Conservation (phyloP, 2,888 invertebrate genomes). For the Hypomecis punctinalis region DNA sequence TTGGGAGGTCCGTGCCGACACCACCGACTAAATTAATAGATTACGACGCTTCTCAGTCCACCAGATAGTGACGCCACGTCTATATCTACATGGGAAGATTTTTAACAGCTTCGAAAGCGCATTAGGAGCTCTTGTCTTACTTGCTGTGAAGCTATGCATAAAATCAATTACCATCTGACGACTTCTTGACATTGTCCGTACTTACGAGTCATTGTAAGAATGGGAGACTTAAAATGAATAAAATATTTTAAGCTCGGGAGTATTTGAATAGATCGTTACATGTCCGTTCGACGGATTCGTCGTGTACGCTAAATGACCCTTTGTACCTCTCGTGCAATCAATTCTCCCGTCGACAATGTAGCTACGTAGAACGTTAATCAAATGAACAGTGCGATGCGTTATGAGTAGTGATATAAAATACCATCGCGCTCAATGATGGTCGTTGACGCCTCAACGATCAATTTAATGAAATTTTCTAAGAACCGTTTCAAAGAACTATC, state of each 20-base stretch:
- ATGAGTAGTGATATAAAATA: conserved; percentile 28
- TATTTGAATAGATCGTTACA: conserved; percentile 74
- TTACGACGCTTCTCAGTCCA: conserved; percentile 51
- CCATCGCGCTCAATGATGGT: conserved; percentile 27
- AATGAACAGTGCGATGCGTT: conserved; percentile 26
- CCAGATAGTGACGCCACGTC: conserved; percentile 51
- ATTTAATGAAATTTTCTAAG: conserved; percentile 31
- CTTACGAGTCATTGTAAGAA: conserved; percentile 48
- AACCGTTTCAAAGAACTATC: conserved; percentile 22
- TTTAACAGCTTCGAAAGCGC: conserved; percentile 36
- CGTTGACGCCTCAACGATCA: conserved; percentile 32
- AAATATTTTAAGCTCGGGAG: conserved; percentile 61
- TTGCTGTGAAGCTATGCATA: conserved; percentile 46
- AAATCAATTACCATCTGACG: conserved; percentile 55
- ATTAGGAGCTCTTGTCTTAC: conserved; percentile 40
- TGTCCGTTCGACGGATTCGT: conserved; percentile 54
- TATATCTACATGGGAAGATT: conserved; percentile 59
- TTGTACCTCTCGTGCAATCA: conserved; percentile 58
- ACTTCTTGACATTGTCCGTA: conserved; percentile 49
- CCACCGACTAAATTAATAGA: conserved; percentile 68
- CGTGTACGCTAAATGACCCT: conserved; percentile 62
- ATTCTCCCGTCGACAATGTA: conserved; percentile 36
- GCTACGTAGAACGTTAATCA: conserved; percentile 38
- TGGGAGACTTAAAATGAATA: conserved; percentile 52
- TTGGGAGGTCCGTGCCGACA: conserved; percentile 70